These are phyloP conservation scores for Cyphomyrus discorhynchus DNA, from an alignment of 2,113 vertebrate genomes.

Conservation along the genomic window DNA sequence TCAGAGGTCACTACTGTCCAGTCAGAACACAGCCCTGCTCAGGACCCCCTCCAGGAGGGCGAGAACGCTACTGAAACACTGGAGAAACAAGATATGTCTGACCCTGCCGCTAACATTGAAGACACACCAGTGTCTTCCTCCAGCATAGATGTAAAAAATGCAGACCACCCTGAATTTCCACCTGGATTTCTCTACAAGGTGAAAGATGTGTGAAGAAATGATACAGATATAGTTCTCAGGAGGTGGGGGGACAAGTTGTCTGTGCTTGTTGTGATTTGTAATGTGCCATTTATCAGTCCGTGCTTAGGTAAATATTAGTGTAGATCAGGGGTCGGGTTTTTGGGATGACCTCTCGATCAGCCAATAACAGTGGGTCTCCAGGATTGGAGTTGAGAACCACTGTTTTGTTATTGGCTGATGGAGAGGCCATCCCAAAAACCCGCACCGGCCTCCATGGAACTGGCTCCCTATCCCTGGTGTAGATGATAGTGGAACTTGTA, in stretches of 20 bases:
- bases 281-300: not conserved
- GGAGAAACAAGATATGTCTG: not conserved
- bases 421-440: too few species aligned
- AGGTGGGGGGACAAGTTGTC: not conserved
- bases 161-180: constrained; percentile 31
- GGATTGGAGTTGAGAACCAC: too few species aligned
- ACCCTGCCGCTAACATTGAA: not conserved
- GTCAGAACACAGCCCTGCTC: not conserved
- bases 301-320: not conserved
- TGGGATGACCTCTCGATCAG: too few species aligned
- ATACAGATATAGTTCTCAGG: not conserved
- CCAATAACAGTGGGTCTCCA: too few species aligned
- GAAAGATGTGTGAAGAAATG: not conserved
- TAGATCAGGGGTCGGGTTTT: not conserved
- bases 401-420: too few species aligned
- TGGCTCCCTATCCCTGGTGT: not conserved
- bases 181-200: constrained; percentile 55
- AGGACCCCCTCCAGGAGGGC: not conserved
- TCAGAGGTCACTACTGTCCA: not conserved
- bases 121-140: not conserved
- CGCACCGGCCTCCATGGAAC: too few species aligned
- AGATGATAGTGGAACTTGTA: not conserved
- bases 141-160: not conserved
- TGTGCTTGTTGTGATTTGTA: not conserved
- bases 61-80: not conserved